A percentile compares a stretch with the other conserved stretches of the same genome.
phyloP scores from a whole-genome alignment of 2,113 vertebrate species.

The Pteruthius melanotis region DNA sequence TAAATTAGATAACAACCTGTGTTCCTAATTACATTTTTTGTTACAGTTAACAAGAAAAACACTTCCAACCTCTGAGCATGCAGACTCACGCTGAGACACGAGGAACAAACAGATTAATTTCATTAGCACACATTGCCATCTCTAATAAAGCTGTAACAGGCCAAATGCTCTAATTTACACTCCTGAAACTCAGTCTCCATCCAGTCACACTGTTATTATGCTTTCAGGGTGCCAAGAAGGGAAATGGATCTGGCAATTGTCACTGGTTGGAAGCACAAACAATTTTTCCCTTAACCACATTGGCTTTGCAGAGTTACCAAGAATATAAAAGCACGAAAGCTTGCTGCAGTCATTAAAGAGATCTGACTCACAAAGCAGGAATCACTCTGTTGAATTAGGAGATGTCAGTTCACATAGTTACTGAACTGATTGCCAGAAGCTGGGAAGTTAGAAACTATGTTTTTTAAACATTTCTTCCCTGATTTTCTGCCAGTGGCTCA shows the following conservation, averaged over 20 bases:
- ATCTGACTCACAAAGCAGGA: constrained; percentile 13
- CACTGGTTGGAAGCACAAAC: constrained; percentile 2
- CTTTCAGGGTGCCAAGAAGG: constrained; percentile 19
- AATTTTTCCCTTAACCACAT: neutral
- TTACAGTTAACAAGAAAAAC: constrained; percentile 21
- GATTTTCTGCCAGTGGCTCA: neutral
- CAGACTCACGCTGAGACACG: neutral
- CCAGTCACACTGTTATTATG: neutral
- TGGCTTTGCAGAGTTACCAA: neutral
- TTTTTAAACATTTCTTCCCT: neutral
- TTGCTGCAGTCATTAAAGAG: neutral
- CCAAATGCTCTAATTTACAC: constrained; percentile 23
- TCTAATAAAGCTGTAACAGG: constrained; percentile 16
- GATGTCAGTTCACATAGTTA: neutral
- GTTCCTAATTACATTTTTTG: neutral
- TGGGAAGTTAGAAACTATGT: neutral
- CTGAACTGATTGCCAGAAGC: neutral
- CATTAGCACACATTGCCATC: constrained; percentile 7
- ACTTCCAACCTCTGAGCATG: neutral
- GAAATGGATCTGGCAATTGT: constrained; percentile 49
- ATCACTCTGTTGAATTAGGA: neutral
- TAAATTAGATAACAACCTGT: neutral
- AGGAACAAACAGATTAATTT: constrained; percentile 41
- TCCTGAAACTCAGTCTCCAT: constrained; percentile 19
- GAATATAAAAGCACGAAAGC: neutral